These are phyloP conservation scores for Sebastes hubbsi DNA, from an alignment of 2,797 vertebrate genomes.

Conservation along the genomic window DNA sequence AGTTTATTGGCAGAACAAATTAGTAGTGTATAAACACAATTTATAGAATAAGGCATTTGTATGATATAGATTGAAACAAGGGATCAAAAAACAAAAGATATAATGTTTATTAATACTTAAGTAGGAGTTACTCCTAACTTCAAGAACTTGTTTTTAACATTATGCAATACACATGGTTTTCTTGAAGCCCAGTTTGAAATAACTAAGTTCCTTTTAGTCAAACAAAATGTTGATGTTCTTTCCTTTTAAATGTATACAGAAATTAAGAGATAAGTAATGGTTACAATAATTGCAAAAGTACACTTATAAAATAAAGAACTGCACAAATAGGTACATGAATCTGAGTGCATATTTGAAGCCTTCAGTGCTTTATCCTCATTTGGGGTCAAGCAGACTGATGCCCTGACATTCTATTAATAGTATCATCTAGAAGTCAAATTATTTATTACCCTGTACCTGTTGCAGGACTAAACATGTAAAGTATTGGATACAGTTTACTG, in stretches of 20 bases:
- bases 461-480: background rate
- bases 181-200: background rate
- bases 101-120: background rate
- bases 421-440: background rate
- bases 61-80: background rate
- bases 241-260: background rate
- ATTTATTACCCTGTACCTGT: slow-evolving; percentile 1
- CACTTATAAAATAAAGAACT: background rate
- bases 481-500: background rate
- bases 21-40: background rate
- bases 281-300: background rate
- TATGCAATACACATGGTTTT: background rate
- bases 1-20: background rate
- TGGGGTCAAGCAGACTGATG: background rate
- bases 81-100: background rate
- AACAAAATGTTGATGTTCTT: background rate
- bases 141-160: background rate
- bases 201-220: background rate
- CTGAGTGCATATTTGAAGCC: background rate
- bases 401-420: background rate
- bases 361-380: background rate
- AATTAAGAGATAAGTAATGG: background rate
- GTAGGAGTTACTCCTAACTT: background rate
- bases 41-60: background rate
- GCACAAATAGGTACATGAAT: background rate